Evolutionary conservation across 1,140 invertebrate species (phyloP).

Genomic region (Papilio helenus): DNA sequence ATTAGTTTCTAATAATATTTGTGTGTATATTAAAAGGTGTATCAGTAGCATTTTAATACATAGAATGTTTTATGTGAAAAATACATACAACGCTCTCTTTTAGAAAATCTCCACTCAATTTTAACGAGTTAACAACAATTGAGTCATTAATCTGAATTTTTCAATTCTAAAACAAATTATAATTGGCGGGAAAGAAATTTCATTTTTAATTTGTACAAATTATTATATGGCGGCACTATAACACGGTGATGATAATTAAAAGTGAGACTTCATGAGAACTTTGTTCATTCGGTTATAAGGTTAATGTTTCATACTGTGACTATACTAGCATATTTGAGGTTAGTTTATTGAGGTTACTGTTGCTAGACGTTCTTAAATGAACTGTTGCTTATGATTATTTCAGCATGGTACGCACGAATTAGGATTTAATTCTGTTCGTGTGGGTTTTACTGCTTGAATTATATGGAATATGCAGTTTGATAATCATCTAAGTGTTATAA

Average conservation of each 20-base stretch:
- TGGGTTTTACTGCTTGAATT: conserved; percentile 16
- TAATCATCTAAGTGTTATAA: background rate
- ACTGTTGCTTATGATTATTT: background rate
- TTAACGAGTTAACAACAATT: conserved; percentile 10
- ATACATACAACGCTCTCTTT: background rate
- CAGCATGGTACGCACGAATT: background rate
- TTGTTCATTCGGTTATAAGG: conserved; percentile 55
- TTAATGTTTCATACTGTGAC: conserved; percentile 55
- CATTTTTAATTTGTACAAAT: conserved; percentile 23
- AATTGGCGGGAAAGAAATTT: conserved; percentile 26
- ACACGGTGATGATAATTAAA: conserved; percentile 40
- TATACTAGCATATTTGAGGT: conserved; percentile 41
- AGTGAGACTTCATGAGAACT: conserved; percentile 49
- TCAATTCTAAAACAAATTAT: conserved; percentile 30
- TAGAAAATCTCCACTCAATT: background rate
- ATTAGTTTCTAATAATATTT: no score
- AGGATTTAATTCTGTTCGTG: background rate
- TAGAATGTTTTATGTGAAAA: background rate
- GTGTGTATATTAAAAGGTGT: no score
- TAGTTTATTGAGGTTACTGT: conserved; percentile 30
- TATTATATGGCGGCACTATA: conserved; percentile 33
- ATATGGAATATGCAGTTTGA: conserved; percentile 6
- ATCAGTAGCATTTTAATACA: background rate
- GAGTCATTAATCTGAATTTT: conserved; percentile 21
- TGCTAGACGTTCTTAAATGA: conserved; percentile 36